Base-by-base conservation (phyloP, 2,113 vertebrate genomes). In the Gallinago jamesoni region DNA sequence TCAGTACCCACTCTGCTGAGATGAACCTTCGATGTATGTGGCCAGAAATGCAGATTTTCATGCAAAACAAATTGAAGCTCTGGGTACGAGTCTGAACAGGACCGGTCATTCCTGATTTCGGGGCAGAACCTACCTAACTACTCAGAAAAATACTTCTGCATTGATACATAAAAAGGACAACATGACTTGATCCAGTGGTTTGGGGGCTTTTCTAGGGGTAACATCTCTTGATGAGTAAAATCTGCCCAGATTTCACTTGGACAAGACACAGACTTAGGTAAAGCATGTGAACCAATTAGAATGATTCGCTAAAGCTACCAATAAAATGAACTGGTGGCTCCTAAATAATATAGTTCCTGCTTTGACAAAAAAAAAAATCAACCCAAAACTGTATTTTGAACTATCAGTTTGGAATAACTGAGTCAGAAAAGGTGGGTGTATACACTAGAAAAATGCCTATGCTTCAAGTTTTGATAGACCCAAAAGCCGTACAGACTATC, bases 41-140 rank as follows among this genome's bases (percentile, higher is more conserved):
- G 19, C 43, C 50, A 94, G 45, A 87, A 82, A 48, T 7, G n/a
- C n/a, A 60, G 10, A 43, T 57, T 41, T 79, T 62, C 6, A 23
- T 10, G 22, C 25, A 48, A 45, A 74, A 50, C 7, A 25, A 56
- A 68, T 12, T 9, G 27, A 52, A 81, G 52, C 25, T 22, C 60
- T 30, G 35, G 27, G 7, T 1, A 0, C 0, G 4, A 27, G 13
- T 31, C n/a, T 56, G 16, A 84, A 64, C 14, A 53, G 3, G 56
- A 83, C 16, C 25, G 50, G 13, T 16, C 19, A 9, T 31, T 53
- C 63, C 8, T 6, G 15, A 68, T 52, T 91, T 57, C 41, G 74
- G 39, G 19, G 25, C 2, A 81, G 48, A 84, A 55, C 6, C 50
- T 22, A 37, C 23, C 30, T 28, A 84, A 18, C 25, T 64, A 7